Evolutionary conservation across 2,797 vertebrate genomes (phyloP).

Genomic region (Lindbergichthys nudifrons): DNA sequence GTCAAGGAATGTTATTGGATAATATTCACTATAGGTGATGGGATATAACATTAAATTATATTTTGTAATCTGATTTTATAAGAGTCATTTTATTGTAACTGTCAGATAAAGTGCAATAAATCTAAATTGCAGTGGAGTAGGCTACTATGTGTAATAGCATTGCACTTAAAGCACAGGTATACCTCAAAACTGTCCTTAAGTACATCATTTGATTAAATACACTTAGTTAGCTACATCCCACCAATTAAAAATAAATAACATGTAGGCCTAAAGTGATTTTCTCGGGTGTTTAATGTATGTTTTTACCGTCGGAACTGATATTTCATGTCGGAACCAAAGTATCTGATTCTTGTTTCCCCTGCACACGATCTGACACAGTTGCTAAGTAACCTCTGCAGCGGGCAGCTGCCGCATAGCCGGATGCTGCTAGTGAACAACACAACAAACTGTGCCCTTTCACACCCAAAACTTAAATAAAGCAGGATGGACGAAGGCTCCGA

Average conservation of each 20-base stretch:
- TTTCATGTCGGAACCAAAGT: slow-evolving; percentile 73
- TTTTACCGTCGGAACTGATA: not conserved
- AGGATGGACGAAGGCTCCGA: slow-evolving; percentile 89
- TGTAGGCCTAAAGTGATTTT: not conserved
- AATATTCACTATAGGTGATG: not conserved
- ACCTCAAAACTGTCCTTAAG: not conserved
- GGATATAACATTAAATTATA: not conserved
- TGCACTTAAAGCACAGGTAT: not conserved
- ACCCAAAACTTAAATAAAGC: slow-evolving; percentile 27
- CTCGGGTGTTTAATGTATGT: not conserved
- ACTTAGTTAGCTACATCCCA: not conserved
- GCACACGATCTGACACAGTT: slow-evolving; percentile 50
- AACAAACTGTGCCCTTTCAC: not conserved
- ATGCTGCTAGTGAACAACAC: slow-evolving; percentile 17
- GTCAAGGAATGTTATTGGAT: too few species aligned
- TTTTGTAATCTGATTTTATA: not conserved
- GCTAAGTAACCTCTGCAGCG: slow-evolving; percentile 77
- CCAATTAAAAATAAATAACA: not conserved
- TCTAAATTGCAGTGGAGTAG: not conserved
- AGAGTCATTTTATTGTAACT: not conserved
- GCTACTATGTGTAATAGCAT: not conserved
- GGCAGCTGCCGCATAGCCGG: slow-evolving; percentile 24
- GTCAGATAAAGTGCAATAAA: not conserved
- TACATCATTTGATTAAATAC: not conserved
- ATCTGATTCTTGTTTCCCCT: slow-evolving; percentile 66